Evolutionary conservation across 1,140 invertebrate species (phyloP).

Genomic region (Pinna nobilis): DNA sequence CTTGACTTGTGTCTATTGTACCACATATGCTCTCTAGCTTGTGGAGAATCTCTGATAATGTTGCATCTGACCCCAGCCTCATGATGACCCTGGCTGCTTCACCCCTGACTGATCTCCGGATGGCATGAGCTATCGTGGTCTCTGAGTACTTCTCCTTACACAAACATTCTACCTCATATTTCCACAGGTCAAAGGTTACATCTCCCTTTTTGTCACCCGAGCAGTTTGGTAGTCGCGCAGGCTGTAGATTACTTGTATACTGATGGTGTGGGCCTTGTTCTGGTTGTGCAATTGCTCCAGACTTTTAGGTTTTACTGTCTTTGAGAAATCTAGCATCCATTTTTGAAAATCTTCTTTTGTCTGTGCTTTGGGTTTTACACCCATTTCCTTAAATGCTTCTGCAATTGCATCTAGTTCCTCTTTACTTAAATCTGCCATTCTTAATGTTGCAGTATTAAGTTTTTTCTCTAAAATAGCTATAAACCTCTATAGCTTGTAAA

Average conservation of each 20-base stretch:
- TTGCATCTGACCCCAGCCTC: slow-evolving; percentile 20
- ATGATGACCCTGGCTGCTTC: slow-evolving; percentile 31
- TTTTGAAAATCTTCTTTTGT: background rate
- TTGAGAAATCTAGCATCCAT: slow-evolving; percentile 1
- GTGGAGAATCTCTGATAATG: background rate
- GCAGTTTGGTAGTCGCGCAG: slow-evolving; percentile 9
- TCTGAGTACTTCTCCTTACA: background rate
- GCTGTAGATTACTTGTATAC: background rate
- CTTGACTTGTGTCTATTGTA: slow-evolving; percentile 8
- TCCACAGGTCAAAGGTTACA: slow-evolving; percentile 30
- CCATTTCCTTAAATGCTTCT: background rate
- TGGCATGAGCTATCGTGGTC: slow-evolving; percentile 22
- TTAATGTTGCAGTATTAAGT: too few species aligned
- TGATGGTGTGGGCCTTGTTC: background rate
- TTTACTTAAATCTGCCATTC: too few species aligned
- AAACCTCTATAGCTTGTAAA: too few species aligned
- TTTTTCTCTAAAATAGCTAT: too few species aligned
- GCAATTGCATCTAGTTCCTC: background rate
- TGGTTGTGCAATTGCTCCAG: background rate
- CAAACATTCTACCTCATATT: slow-evolving; percentile 33
- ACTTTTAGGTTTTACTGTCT: background rate
- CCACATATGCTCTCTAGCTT: slow-evolving; percentile 45
- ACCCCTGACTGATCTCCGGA: slow-evolving; percentile 27
- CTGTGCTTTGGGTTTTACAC: background rate
- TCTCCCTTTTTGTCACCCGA: slow-evolving; percentile 27